Percentiles rank a stretch among this genome's conserved stretches.
Conservation (phyloP, 1,140 invertebrate species). For the Meloidogyne hapla region DNA sequence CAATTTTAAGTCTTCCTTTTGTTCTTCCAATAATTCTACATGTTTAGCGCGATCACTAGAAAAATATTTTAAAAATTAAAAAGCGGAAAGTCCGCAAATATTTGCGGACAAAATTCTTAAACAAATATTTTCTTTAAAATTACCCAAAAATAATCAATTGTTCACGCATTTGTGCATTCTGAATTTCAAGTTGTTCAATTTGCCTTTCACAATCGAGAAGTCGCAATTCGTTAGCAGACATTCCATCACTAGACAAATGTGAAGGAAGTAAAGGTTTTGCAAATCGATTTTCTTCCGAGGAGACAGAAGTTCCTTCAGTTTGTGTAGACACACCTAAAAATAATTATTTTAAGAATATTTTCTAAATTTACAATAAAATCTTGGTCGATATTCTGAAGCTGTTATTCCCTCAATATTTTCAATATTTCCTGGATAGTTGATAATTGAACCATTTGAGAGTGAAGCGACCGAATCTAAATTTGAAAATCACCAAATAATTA, state of each 20-base stretch:
- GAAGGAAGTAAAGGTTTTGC: background rate
- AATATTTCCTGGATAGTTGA: constrained; percentile 23
- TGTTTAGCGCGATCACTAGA: constrained; percentile 26
- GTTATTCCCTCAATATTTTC: constrained; percentile 36
- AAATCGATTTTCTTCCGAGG: background rate
- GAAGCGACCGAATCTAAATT: constrained; percentile 28
- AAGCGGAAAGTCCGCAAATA: constrained; percentile 2
- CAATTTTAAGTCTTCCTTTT: constrained; percentile 29
- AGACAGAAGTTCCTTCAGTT: background rate
- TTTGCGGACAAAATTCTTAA: background rate
- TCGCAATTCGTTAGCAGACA: constrained; percentile 35
- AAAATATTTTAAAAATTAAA: constrained; percentile 19
- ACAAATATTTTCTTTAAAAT: no score
- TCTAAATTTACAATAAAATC: constrained; percentile 29
- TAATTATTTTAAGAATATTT: constrained; percentile 15
- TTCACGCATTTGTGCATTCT: constrained; percentile 29
- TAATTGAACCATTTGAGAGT: constrained; percentile 21
- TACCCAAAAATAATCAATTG: constrained; percentile 35
- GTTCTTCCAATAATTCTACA: constrained; percentile 31
- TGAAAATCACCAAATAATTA: background rate
- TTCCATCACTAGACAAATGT: background rate
- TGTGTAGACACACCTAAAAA: constrained; percentile 21
- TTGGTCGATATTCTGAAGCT: constrained; percentile 17
- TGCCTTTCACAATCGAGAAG: constrained; percentile 8
- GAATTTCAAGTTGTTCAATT: constrained; percentile 30